phyloP scores from a whole-genome alignment of 2,888 invertebrate species.

The Chymomyza caudatula region DNA sequence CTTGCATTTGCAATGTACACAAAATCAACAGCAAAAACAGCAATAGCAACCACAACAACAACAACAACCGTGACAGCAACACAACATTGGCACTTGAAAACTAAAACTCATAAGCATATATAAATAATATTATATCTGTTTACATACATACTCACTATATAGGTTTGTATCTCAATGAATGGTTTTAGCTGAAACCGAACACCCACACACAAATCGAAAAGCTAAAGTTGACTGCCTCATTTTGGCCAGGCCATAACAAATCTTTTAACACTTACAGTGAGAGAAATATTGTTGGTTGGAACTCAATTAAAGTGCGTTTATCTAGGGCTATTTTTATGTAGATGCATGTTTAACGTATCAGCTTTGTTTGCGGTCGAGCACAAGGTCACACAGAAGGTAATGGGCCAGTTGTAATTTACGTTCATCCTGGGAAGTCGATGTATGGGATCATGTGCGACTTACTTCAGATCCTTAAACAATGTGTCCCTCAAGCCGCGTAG shows the following conservation, averaged over 20 bases:
- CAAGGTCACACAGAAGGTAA: no score
- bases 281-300: constrained; percentile 41
- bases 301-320: no score
- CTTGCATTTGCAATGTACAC: constrained; percentile 60
- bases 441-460: no score
- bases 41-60: neutral
- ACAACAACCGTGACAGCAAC: constrained; percentile 23
- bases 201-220: constrained; percentile 46
- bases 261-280: constrained; percentile 25
- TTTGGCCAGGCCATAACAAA: constrained; percentile 26
- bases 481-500: no score
- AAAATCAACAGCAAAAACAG: neutral
- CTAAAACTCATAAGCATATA: constrained; percentile 13
- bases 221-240: neutral
- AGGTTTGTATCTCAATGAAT: constrained; percentile 43
- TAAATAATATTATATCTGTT: neutral
- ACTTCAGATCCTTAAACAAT: no score
- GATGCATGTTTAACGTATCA: no score
- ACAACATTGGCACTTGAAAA: constrained; percentile 55
- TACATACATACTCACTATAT: neutral
- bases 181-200: constrained; percentile 49
- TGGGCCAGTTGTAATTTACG: no score
- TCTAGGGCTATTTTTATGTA: no score
- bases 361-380: no score
- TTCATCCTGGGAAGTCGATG: no score